Conservation (phyloP, 1,140 invertebrate species). For the Aradophagus sp. region DNA sequence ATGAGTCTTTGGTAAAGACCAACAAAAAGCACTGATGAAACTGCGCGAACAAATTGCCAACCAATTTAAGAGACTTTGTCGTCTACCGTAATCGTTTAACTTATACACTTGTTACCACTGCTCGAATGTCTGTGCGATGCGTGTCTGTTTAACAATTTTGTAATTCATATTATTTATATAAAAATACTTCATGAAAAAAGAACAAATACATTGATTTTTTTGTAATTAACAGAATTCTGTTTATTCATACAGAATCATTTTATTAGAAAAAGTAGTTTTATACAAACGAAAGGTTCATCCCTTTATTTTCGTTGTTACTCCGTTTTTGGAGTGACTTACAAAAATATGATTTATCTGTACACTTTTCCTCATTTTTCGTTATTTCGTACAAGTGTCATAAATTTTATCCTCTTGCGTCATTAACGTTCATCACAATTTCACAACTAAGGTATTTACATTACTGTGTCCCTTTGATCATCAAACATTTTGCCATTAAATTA, state of each 20-base stretch:
- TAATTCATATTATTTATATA: conserved; percentile 63
- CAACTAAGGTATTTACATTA: conserved; percentile 49
- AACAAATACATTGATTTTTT: conserved; percentile 11
- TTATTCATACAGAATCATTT: conserved; percentile 33
- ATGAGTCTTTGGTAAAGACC: conserved; percentile 82
- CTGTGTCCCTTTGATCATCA: no score
- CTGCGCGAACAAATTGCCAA: conserved; percentile 14
- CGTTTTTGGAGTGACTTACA: conserved; percentile 37
- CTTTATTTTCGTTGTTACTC: conserved; percentile 13
- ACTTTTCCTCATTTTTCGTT: conserved; percentile 1
- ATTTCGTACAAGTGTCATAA: conserved; percentile 26
- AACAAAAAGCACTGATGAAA: conserved; percentile 69
- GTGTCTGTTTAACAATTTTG: conserved; percentile 67
- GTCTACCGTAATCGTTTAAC: conserved; percentile 19
- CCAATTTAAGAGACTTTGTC: conserved; percentile 2
- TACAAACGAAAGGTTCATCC: conserved; percentile 13
- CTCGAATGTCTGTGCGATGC: conserved; percentile 63
- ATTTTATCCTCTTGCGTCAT: conserved; percentile 25
- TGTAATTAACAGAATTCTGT: conserved; percentile 34
- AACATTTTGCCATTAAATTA: conserved; percentile 1
- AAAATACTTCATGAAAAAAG: conserved; percentile 16
- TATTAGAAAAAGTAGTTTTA: conserved; percentile 32
- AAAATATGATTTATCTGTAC: conserved; percentile 44
- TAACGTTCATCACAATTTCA: conserved; percentile 24
- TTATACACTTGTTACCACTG: conserved; percentile 48